These are phyloP conservation scores for Rhogogaster chlorosoma DNA, from an alignment of 2,888 invertebrate genomes.

Conservation along the genomic window DNA sequence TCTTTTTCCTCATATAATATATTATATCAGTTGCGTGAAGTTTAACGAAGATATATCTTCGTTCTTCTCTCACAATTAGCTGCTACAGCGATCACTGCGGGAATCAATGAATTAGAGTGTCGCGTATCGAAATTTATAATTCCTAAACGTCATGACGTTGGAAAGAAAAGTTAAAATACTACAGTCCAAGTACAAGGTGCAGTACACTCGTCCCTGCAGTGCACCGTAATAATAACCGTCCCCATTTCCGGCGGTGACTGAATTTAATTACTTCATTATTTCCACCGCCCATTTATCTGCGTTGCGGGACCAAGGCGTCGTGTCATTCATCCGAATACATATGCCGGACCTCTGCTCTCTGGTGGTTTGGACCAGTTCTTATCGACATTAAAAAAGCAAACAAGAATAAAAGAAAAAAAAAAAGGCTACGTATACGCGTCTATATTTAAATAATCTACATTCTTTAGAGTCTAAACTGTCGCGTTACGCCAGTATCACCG, in stretches of 20 bases:
- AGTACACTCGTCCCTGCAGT: neutral
- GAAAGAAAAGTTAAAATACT: no score
- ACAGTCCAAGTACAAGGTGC: neutral
- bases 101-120: no score
- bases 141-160: no score
- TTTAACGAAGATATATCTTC: no score
- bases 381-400: neutral
- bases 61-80: no score
- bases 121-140: no score
- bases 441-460: neutral
- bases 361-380: conserved; percentile 28
- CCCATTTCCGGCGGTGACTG: conserved; percentile 31
- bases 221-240: conserved; percentile 12
- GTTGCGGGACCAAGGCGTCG: neutral
- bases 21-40: no score
- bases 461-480: neutral
- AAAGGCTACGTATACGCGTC: neutral
- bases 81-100: no score
- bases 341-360: neutral
- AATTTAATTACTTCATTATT: conserved; percentile 44
- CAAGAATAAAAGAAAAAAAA: neutral
- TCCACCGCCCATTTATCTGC: conserved; percentile 12
- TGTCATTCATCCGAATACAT: conserved; percentile 16
- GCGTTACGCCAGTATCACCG: neutral
- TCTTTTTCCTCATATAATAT: no score